Evolutionary conservation across 2,797 vertebrate species (phyloP).

Genomic region (Gila robusta): DNA sequence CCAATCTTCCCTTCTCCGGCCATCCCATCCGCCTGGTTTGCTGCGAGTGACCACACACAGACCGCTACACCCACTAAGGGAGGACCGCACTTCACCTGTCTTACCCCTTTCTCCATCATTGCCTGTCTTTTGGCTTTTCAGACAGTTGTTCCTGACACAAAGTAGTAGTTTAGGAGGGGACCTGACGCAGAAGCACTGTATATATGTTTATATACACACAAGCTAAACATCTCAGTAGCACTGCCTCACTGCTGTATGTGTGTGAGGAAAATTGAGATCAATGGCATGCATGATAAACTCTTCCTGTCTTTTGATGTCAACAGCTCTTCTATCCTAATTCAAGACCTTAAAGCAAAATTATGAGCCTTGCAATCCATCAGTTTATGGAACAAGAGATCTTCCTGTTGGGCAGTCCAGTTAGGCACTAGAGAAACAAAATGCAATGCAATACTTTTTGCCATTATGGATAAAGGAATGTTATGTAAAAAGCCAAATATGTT

Average conservation of each 20-base stretch:
- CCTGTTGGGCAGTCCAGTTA: constrained; percentile 52
- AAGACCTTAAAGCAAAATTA: not conserved
- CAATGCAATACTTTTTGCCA: constrained; percentile 5
- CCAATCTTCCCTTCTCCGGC: constrained; percentile 81
- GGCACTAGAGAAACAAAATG: constrained; percentile 26
- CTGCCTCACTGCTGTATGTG: constrained; percentile 44
- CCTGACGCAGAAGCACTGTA: constrained; percentile 54
- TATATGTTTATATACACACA: constrained; percentile 47
- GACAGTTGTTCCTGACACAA: constrained; percentile 6
- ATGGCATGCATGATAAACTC: constrained; percentile 46
- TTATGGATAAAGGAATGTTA: constrained; percentile 10
- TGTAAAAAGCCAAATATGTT: constrained; percentile 27
- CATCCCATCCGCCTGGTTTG: constrained; percentile 80
- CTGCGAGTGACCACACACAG: constrained; percentile 74
- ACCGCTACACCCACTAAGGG: constrained; percentile 39
- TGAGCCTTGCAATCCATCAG: not conserved
- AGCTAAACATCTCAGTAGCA: constrained; percentile 30
- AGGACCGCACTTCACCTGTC: constrained; percentile 49
- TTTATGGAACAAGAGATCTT: constrained; percentile 40
- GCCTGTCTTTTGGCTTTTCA: constrained; percentile 8
- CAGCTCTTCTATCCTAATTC: constrained; percentile 17
- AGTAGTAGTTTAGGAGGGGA: constrained; percentile 48
- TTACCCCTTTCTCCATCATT: constrained; percentile 24
- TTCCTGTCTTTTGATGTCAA: constrained; percentile 37
- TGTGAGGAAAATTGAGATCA: constrained; percentile 47